Evolutionary conservation across 2,888 invertebrate species (phyloP).

Genomic region (Cremastobaeus sp.): DNA sequence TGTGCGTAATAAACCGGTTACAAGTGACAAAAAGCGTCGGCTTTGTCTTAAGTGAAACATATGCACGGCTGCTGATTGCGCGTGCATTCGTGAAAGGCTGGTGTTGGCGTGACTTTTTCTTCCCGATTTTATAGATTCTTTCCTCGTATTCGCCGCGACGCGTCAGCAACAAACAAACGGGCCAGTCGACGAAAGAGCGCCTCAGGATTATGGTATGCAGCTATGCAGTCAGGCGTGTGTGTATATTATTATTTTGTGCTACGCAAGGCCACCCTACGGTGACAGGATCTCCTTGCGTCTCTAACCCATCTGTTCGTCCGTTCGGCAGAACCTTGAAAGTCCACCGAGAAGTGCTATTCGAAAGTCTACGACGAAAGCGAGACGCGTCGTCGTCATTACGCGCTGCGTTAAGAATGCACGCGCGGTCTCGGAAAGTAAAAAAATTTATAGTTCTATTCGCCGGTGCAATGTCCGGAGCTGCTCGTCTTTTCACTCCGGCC

Average conservation of each 20-base stretch:
- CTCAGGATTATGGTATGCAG: slow-evolving; percentile 71
- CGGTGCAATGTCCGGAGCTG: slow-evolving; percentile 5
- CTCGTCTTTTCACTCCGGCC: too few species aligned
- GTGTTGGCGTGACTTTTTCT: slow-evolving; percentile 19
- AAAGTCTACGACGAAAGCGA: slow-evolving; percentile 56
- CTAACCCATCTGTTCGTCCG: slow-evolving; percentile 57
- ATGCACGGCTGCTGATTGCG: slow-evolving; percentile 2
- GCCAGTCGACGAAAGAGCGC: slow-evolving; percentile 52
- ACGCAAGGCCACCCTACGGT: slow-evolving; percentile 73
- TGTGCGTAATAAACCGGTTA: slow-evolving; percentile 19
- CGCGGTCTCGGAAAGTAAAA: slow-evolving; percentile 9
- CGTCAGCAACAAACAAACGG: slow-evolving; percentile 44
- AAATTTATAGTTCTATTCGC: slow-evolving; percentile 20
- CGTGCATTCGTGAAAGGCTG: slow-evolving; percentile 20
- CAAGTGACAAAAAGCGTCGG: slow-evolving; percentile 12
- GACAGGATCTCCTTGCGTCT: slow-evolving; percentile 70
- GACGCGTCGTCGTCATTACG: slow-evolving; percentile 58
- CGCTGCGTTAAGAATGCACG: slow-evolving; percentile 50
- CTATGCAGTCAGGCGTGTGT: slow-evolving; percentile 72
- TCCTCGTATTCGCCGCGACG: slow-evolving; percentile 14
- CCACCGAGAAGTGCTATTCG: slow-evolving; percentile 56
- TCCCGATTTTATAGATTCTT: slow-evolving; percentile 48
- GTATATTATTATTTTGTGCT: slow-evolving; percentile 74
- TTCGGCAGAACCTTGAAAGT: slow-evolving; percentile 56
- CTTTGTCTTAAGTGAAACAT: slow-evolving; percentile 27